Evolutionary conservation across 2,888 invertebrate genomes (phyloP).

Genomic region (Phyllotreta striolata): DNA sequence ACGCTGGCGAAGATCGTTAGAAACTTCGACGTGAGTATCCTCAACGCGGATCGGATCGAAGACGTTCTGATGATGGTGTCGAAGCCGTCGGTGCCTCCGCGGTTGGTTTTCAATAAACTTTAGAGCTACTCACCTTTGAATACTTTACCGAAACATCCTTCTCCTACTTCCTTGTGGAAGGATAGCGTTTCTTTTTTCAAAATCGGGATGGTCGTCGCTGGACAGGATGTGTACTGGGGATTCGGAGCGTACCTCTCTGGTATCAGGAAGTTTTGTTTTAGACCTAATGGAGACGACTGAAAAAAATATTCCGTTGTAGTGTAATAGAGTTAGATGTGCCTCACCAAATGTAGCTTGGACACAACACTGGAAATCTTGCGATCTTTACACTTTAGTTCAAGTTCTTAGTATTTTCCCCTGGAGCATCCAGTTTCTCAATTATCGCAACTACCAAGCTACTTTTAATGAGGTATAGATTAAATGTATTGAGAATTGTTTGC

Average conservation of each 20-base stretch:
- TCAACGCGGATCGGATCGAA: conserved; percentile 64
- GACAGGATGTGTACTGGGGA: conserved; percentile 74
- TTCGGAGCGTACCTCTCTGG: conserved; percentile 79
- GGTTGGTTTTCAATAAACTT: conserved; percentile 53
- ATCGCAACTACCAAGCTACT: too few species aligned
- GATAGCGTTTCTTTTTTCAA: conserved; percentile 72
- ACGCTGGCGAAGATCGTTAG: conserved; percentile 68
- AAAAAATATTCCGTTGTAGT: too few species aligned
- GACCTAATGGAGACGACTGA: conserved; percentile 68
- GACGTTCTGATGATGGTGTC: conserved; percentile 69
- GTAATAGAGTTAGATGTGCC: too few species aligned
- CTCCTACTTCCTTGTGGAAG: conserved; percentile 81
- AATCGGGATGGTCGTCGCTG: conserved; percentile 66
- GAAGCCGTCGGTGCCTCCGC: conserved; percentile 65
- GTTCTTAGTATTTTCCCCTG: too few species aligned
- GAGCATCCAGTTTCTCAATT: too few species aligned
- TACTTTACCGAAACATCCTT: conserved; percentile 89
- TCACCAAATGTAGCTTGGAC: too few species aligned
- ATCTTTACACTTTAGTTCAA: too few species aligned
- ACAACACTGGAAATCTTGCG: too few species aligned
- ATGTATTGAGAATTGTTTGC: too few species aligned
- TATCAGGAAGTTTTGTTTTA: conserved; percentile 68
- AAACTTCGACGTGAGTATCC: conserved; percentile 64
- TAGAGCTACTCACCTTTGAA: conserved; percentile 73
- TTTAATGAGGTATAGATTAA: too few species aligned